Base-by-base conservation (phyloP, 2,888 invertebrate species). In the Cephus runcator region DNA sequence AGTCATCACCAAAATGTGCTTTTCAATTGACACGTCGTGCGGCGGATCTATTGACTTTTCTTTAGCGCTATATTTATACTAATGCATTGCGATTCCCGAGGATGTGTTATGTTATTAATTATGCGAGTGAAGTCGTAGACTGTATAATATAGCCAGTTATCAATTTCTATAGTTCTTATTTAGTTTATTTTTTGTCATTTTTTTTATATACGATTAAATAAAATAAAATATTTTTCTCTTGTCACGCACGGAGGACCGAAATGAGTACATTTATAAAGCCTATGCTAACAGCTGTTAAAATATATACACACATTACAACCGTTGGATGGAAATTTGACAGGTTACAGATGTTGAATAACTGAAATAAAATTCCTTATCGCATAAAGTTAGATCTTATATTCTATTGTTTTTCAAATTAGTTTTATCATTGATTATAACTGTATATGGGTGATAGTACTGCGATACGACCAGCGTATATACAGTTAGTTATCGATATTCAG, bases 1-100 rank as follows among this genome's bases (percentile, higher is more conserved):
- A 35, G n/a, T 75, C 9, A 40, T 40, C 56, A 76, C 79, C 79
- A 76, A 79, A 76, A 76, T 71, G 76, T 76, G 76, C 76, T 79
- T 79, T 79, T 76, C 71, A 30, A 71, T 71, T 30, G 31, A 33
- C 71, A 71, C 34, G 23, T 40, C 40, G 40, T 1, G 15, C 23
- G 23, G 9, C 23, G 23, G 9, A 23, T 56, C 23, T 15, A 9
- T 56, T 56, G 56, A 23, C 15, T 23, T 56, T 23, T 56, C n/a
- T 56, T 56, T 56, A 23, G 56, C 56, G 56, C 6, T 23, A 23
- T 12, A 15, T 40, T 40, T 4, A 15, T 40, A 15, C 40, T 4
- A 36, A 56, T 23, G 23, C 9, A 56, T 9, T 23, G 56, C 15
- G 23, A 1, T 23, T 23, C 9, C 9, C 9, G 23, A 0, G 9